phyloP scores from a whole-genome alignment of 2,797 vertebrate species.

The Perodicticus potto region DNA sequence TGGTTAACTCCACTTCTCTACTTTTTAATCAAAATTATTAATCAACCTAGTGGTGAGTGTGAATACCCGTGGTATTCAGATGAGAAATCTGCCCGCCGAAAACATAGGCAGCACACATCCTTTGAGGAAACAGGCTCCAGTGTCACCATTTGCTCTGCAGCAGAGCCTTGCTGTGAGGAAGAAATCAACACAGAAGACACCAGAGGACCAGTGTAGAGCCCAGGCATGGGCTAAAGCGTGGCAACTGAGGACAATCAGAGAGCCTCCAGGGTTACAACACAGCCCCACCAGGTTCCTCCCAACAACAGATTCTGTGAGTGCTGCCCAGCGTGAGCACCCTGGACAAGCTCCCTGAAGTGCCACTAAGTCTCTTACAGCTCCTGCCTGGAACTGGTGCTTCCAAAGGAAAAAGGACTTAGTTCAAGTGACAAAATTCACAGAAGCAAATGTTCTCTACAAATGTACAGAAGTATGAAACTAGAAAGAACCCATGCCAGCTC shows the following conservation, averaged over 20 bases:
- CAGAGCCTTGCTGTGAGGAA: too few species aligned
- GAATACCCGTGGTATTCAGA: not conserved
- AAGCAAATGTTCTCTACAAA: not conserved
- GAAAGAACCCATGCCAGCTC: not conserved
- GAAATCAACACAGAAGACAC: not conserved
- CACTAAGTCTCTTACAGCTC: not conserved
- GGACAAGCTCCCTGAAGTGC: not conserved
- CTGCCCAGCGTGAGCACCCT: accelerated
- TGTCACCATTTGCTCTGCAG: not conserved
- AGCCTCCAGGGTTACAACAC: not conserved
- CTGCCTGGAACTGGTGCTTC: not conserved
- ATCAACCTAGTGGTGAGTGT: not conserved
- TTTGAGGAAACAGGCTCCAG: not conserved
- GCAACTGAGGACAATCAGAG: not conserved
- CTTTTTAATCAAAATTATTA: not conserved
- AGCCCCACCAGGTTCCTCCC: not conserved
- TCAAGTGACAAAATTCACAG: not conserved
- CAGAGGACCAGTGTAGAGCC: not conserved
- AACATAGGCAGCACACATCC: not conserved
- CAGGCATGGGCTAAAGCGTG: accelerated
- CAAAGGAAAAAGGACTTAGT: not conserved
- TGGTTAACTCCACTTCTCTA: not conserved
- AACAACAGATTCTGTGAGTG: not conserved
- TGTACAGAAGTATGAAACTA: not conserved
- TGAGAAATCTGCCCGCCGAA: too few species aligned